Conservation (phyloP, 2,888 invertebrate genomes). For the Aproaerema taeniolella region DNA sequence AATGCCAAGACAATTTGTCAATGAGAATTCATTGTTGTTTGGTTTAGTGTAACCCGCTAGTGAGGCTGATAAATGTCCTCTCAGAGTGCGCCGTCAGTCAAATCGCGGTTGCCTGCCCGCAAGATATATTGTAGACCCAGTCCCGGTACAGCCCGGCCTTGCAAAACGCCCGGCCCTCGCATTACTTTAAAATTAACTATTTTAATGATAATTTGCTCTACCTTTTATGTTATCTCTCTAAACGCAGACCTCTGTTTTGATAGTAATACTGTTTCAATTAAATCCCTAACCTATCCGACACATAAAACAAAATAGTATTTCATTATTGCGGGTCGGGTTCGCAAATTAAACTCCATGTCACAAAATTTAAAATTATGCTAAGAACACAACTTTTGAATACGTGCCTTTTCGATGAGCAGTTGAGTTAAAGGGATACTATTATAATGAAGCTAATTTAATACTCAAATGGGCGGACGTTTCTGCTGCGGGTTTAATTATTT, state of each 20-base stretch:
- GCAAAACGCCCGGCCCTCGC: constrained; percentile 50
- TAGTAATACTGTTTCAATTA: neutral
- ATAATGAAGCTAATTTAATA: constrained; percentile 17
- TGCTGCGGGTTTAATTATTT: constrained; percentile 52
- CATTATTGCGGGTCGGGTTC: neutral
- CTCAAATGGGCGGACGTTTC: constrained; percentile 3
- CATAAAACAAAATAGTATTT: neutral
- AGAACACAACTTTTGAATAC: too few relatives aligned
- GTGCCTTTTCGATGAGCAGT: too few relatives aligned
- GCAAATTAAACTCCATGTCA: too few relatives aligned
- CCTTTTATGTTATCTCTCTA: constrained; percentile 6
- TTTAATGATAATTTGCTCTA: constrained; percentile 43
- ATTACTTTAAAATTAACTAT: constrained; percentile 68
- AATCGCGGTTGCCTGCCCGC: constrained; percentile 75
- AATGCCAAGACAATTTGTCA: constrained; percentile 71
- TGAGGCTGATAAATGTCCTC: constrained; percentile 76
- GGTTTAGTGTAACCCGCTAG: constrained; percentile 74
- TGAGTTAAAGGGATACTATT: too few relatives aligned
- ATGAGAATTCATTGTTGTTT: constrained; percentile 76
- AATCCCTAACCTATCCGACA: constrained; percentile 3
- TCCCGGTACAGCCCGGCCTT: constrained; percentile 60
- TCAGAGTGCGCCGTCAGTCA: constrained; percentile 75
- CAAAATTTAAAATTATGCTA: too few relatives aligned
- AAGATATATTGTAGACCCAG: constrained; percentile 75
- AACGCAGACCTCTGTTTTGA: constrained; percentile 1